Conservation (phyloP, 1,140 invertebrate species). For the Metaphire vulgaris region DNA sequence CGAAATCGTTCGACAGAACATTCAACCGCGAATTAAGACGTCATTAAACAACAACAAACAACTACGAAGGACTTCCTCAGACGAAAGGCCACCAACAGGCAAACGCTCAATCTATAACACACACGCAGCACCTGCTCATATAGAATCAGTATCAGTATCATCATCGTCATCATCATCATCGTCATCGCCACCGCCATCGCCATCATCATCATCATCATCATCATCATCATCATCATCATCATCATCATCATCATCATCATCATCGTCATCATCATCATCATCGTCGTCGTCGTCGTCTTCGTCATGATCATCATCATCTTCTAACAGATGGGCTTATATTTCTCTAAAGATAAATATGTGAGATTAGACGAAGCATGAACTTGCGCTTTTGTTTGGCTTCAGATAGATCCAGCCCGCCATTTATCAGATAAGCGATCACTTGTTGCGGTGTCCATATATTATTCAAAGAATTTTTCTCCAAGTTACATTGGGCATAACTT, state of each 20-base stretch:
- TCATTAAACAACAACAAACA: neutral
- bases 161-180: neutral
- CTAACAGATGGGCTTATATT: too few species aligned
- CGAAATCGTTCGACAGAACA: neutral
- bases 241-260: slow-evolving; percentile 25
- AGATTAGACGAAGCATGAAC: too few species aligned
- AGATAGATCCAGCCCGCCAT: too few species aligned
- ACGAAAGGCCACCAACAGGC: neutral
- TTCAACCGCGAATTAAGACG: neutral
- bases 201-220: slow-evolving; percentile 24
- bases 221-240: slow-evolving; percentile 25
- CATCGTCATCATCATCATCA: slow-evolving; percentile 18
- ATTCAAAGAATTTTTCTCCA: too few species aligned
- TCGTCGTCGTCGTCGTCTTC: slow-evolving; percentile 20
- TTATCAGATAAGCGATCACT: too few species aligned
- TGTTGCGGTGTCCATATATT: too few species aligned
- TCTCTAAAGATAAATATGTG: too few species aligned
- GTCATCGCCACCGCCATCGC: neutral
- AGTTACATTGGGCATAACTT: too few species aligned
- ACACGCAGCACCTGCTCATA: too few species aligned
- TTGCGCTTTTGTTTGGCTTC: too few species aligned
- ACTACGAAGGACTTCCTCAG: neutral
- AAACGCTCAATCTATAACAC: neutral
- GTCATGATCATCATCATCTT: slow-evolving; percentile 8
- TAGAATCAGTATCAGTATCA: slow-evolving; percentile 33